Base-by-base conservation (phyloP, 1,140 invertebrate species). In the Apis cerana region DNA sequence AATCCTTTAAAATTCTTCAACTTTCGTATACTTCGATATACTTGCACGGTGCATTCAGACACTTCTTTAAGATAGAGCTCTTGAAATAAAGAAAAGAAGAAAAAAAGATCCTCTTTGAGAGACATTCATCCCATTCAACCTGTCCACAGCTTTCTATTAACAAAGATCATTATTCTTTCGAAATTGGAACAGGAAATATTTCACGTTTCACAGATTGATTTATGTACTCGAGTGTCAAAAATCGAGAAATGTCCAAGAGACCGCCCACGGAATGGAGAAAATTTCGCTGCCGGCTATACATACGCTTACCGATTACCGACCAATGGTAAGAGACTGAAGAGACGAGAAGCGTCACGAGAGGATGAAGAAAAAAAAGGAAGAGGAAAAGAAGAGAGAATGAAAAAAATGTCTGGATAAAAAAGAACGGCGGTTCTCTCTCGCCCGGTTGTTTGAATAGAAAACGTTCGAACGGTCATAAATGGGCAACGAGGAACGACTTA, bases 391-490 rank as follows among this genome's bases (percentile, higher is more conserved):
- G 48, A 17, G 5, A 13, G 33, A 33, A 3, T 0, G 33, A 33
- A 15, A 8, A 52, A 69, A 69, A 17, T 3, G 7, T 17, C 15
- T 15, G 54, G 13, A 62, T 12, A 15, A 62, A 62, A 27, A 23
- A 68, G 65, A 50, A 68, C 65, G 2, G 54, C 54, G 54, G 23
- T 64, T 13, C 52, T 52, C 52, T 33, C 12, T 33, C 1, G 27
- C 19, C 33, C 19, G 58, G 33, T 19, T 77, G 54, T 80, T 80
- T 80, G 77, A 72, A 80, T 61, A 62, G 77, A 54, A 78, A 78
- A 78, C 43, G 67, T 78, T 78, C n/a, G 67, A 68, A 62, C 43
- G 58, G 77, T 21, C 78, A 12, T 74, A 74, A 80, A 80, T 58
- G 61, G 19, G 54, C 33, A 54, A 19, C 59, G 33, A n/a, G 58